Percentiles rank a stretch among this genome's conserved stretches.
Conservation (phyloP, 2,797 vertebrate genomes). For the Propithecus deckenii region DNA sequence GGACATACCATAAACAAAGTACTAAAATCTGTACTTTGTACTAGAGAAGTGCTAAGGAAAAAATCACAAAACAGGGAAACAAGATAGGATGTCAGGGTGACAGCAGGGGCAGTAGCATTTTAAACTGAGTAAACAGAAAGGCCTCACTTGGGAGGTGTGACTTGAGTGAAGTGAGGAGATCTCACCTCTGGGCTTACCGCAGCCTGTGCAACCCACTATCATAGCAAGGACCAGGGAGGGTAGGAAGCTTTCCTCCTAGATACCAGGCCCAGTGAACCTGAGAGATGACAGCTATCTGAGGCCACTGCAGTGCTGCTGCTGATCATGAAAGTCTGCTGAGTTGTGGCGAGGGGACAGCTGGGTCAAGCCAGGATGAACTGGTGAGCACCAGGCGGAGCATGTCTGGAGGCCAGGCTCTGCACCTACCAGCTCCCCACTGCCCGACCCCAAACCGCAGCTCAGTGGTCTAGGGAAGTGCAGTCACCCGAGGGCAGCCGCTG, state of each 20-base stretch:
- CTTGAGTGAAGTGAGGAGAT: not conserved
- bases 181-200: not conserved
- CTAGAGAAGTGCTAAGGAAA: not conserved
- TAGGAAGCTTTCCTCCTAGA: not conserved
- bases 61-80: not conserved
- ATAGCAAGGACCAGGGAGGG: not conserved
- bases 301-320: not conserved
- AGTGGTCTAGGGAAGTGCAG: not conserved
- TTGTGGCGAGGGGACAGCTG: not conserved
- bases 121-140: not conserved
- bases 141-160: not conserved
- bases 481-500: not conserved
- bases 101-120: not conserved
- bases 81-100: not conserved
- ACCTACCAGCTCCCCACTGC: not conserved
- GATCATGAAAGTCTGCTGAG: not conserved
- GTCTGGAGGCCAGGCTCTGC: not conserved
- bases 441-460: not conserved
- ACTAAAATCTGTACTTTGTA: not conserved
- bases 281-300: not conserved
- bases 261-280: not conserved
- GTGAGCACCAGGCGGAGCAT: not conserved
- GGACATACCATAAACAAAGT: not conserved
- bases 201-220: not conserved
- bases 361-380: not conserved